Evolutionary conservation across 2,113 vertebrate genomes (phyloP).

Genomic region (Pangasianodon gigas): DNA sequence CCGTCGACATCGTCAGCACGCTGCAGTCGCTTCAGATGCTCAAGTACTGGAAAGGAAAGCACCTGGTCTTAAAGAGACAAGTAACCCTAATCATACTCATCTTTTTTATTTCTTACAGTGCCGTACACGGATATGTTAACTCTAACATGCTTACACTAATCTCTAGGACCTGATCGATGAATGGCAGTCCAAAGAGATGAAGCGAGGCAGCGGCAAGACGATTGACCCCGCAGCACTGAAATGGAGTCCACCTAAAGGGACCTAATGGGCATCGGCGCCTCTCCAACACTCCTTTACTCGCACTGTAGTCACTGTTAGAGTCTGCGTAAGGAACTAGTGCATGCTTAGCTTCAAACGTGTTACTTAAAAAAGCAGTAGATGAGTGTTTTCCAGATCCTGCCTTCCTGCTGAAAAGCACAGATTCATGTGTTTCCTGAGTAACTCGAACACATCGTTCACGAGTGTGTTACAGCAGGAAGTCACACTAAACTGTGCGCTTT

Average conservation of each 20-base stretch:
- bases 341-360: neutral
- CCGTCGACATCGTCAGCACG: constrained; percentile 96
- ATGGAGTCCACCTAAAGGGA: constrained; percentile 97
- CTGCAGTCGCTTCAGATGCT: constrained; percentile 98
- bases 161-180: constrained; percentile 93
- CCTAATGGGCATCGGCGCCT: constrained; percentile 66
- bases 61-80: constrained; percentile 96
- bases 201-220: constrained; percentile 88
- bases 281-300: neutral
- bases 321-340: constrained; percentile 1
- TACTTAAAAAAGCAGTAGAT: neutral
- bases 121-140: neutral
- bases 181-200: constrained; percentile 95
- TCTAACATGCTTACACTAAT: neutral
- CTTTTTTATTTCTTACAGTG: no score
- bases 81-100: constrained; percentile 58
- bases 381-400: neutral
- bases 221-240: constrained; percentile 95
- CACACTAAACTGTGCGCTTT: neutral
- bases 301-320: constrained; percentile 36
- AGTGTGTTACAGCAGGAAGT: neutral
- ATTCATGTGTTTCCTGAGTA: neutral
- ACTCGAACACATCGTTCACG: neutral
- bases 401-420: neutral
- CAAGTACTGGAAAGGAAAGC: constrained; percentile 98